A percentile compares a stretch with the other conserved stretches of the same genome.
phyloP scores from a whole-genome alignment of 2,797 vertebrate genomes.

The Sciaenops ocellatus region DNA sequence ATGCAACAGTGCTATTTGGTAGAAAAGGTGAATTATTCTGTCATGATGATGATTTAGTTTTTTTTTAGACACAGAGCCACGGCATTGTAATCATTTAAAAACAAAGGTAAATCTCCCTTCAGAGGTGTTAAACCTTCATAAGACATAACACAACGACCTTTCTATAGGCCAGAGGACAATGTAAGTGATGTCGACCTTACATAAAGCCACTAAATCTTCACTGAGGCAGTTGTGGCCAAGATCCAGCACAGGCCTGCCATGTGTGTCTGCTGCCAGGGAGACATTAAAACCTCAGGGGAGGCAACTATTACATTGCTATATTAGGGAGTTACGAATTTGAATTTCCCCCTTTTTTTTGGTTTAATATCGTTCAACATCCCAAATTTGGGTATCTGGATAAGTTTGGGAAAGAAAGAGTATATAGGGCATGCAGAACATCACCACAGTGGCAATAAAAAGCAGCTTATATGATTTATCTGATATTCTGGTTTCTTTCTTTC shows the following conservation, averaged over 20 bases:
- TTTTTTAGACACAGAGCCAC: too few relatives aligned
- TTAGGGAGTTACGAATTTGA: background rate
- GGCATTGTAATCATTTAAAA: too few relatives aligned
- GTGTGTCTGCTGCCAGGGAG: slow-evolving; percentile 20
- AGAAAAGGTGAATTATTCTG: background rate
- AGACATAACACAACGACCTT: slow-evolving; percentile 9
- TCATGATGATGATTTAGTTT: background rate
- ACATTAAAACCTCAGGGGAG: slow-evolving; percentile 13
- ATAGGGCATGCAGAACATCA: background rate
- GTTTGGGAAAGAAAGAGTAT: background rate
- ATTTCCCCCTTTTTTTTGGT: background rate
- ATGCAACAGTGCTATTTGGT: background rate
- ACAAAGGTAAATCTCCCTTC: background rate
- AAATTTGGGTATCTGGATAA: background rate
- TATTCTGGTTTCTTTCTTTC: background rate
- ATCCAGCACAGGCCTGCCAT: slow-evolving; percentile 18
- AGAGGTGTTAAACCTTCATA: background rate
- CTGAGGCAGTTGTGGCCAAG: slow-evolving; percentile 11
- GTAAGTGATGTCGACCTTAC: slow-evolving; percentile 16
- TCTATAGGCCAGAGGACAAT: slow-evolving; percentile 19
- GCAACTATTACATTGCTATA: background rate
- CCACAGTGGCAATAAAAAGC: background rate
- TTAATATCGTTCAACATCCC: background rate
- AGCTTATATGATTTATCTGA: background rate
- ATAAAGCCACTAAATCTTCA: slow-evolving; percentile 25